Percentiles rank a stretch among this genome's conserved stretches.
These are phyloP conservation scores for Dastarcus helophoroides DNA, from an alignment of 2,888 invertebrate species.

Conservation along the genomic window DNA sequence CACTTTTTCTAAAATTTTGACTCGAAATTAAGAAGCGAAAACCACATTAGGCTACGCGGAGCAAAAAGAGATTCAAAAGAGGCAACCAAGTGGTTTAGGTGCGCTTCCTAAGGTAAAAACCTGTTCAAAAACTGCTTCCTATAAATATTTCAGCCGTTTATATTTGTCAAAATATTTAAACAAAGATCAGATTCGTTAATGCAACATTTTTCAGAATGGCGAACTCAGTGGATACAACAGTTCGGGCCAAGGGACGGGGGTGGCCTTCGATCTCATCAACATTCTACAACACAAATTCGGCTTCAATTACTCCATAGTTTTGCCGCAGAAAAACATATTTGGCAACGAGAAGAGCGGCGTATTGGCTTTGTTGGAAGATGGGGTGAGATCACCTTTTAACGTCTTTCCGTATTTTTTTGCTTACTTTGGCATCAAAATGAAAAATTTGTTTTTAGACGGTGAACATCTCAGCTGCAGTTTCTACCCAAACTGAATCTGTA, in stretches of 20 bases:
- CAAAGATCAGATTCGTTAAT: too few relatives aligned
- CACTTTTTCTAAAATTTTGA: too few relatives aligned
- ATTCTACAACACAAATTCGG: constrained; percentile 57
- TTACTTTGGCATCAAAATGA: constrained; percentile 9
- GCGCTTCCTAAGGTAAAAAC: too few relatives aligned
- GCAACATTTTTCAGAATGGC: constrained; percentile 42
- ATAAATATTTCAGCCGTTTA: too few relatives aligned
- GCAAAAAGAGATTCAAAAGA: too few relatives aligned
- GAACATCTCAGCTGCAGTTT: constrained; percentile 70
- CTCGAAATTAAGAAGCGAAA: too few relatives aligned
- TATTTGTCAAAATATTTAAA: too few relatives aligned
- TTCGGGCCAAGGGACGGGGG: constrained; percentile 53
- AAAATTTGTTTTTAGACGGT: constrained; percentile 44
- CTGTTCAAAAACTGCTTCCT: too few relatives aligned
- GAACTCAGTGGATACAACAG: constrained; percentile 50
- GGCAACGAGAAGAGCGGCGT: constrained; percentile 49
- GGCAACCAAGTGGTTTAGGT: too few relatives aligned
- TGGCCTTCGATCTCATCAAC: constrained; percentile 60
- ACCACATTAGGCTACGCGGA: too few relatives aligned
- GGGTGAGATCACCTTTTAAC: constrained; percentile 16
- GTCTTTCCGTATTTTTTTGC: not conserved
- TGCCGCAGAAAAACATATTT: constrained; percentile 50
- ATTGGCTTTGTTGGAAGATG: constrained; percentile 45
- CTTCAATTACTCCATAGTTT: constrained; percentile 60
- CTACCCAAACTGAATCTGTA: constrained; percentile 54